Base-by-base conservation (phyloP, 2,888 invertebrate genomes). In the Drepanosiphum platanoidis region DNA sequence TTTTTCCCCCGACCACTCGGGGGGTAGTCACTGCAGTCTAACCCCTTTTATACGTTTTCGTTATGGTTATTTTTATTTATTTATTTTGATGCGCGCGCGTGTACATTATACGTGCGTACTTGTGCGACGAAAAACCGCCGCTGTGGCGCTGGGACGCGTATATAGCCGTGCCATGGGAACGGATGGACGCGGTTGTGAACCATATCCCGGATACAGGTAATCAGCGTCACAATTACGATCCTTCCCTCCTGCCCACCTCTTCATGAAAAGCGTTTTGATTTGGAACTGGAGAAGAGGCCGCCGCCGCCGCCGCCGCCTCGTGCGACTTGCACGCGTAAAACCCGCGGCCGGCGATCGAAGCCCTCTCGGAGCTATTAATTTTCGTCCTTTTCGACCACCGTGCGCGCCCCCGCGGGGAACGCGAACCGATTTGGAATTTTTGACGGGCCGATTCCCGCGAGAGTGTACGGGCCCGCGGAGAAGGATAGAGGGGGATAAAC, bases 171-270 rank as follows among this genome's bases (percentile, higher is more conserved):
- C 22, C 84, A 75, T 84, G 84, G 84, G 84, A 84, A 84, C 84
- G 84, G 84, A 84, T 84, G 84, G 15, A n/a, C n/a, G 77, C 68
- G 36, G 66, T 70, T 77, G 84, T 84, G 84, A 70, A 77, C 77
- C 75, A 68, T 77, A 77, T 77, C 75, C 84, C 84, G 84, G 84
- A 84, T 84, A 84, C 84, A 84, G 84, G 77, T 84, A 84, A 84
- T 84, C 84, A 84, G 52, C 30, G 75, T 58, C 39, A 58, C 84
- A 77, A 84, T 84, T 83, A 72, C 13, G 46, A 75, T 64, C n/a
- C 22, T 39, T 58, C 68, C 15, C 30, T 77, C 32, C 42, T 27
- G 18, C 46, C 27, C 32, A 5, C 8, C 46, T 34, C n/a, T 0
- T 36, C 34, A 46, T 58, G n/a, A 30, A 39, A n/a, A 61, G n/a